Evolutionary conservation across 2,888 invertebrate genomes (phyloP), one percentile per base, ranked within the genome.

Genomic region (Panopea generosa): DNA sequence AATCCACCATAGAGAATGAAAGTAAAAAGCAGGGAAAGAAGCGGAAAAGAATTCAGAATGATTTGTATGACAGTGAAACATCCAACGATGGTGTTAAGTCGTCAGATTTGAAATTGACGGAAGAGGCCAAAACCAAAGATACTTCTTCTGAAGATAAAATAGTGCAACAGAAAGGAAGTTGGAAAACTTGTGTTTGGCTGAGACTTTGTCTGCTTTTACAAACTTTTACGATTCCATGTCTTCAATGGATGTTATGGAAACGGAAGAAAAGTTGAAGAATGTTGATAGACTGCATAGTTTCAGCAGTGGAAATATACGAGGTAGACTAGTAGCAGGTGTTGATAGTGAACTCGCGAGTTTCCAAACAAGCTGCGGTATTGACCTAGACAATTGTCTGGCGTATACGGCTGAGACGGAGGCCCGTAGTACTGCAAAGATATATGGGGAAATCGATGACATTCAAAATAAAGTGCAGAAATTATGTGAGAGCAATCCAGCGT

Each of bases 21-120:
- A 22, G 43, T n/a, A 22, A 16, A 16, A 57, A 53, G 9, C 20
- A 76, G 22, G 52, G 66, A 24, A 78, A 75, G 61, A 83, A 80
- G 47, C 57, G 83, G 22, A 85, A 79, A 57, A 77, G 86, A 66
- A 86, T 87, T 40, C 68, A 72, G 27, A 68, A 43, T 45, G 83
- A 82, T 67, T 65, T 87, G 53, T 87, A 85, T 56, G 87, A 89
- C 61, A 89, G 88, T 74, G 90, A 90, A 50, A 84, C 72, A 1
- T 90, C 89, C 6, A 79, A 84, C 55, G 82, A 61, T 18, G 27
- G 22, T 40, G 40, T 18, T 33, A 33, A 65, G 1, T 27, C 53
- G 24, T 1, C 53, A 27, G 26, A 45, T 9, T 4, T 45, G 3
- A 6, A 16, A n/a, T n/a, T n/a, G 16, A 6, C 53, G 2, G n/a